Percentiles rank a stretch among this genome's conserved stretches.
Evolutionary conservation across 2,113 vertebrate genomes (phyloP).

Genomic region (Columba janthina): DNA sequence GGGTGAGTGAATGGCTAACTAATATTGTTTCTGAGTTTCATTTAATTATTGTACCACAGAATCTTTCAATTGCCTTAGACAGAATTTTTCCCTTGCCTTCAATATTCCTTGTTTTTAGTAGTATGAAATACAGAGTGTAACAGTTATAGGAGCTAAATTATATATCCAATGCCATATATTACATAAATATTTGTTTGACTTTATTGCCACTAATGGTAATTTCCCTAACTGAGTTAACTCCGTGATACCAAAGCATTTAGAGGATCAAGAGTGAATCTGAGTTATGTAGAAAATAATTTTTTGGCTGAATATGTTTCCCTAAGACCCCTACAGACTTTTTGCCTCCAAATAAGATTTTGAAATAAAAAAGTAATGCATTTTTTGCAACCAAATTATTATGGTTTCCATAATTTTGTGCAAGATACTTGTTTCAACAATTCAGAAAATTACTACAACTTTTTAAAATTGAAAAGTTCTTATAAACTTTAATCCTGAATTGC

Average conservation of each 20-base stretch:
- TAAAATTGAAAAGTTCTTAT: background rate
- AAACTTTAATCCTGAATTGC: background rate
- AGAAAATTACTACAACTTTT: background rate
- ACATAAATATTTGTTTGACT: background rate
- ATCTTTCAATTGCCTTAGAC: background rate
- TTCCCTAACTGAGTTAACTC: background rate
- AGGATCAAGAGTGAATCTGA: background rate
- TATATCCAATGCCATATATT: background rate
- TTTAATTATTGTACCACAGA: background rate
- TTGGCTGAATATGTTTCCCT: background rate
- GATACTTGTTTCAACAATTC: background rate
- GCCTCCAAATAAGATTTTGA: background rate
- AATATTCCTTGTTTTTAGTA: background rate
- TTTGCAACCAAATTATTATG: background rate
- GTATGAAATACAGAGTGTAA: background rate
- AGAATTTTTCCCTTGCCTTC: background rate
- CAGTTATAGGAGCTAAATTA: background rate
- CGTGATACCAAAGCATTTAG: background rate
- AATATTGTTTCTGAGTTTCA: background rate
- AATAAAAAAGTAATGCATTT: background rate
- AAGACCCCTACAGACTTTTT: background rate
- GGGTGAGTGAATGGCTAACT: background rate
- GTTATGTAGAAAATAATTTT: background rate
- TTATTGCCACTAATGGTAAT: background rate
- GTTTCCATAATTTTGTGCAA: background rate